These are phyloP conservation scores for Ophioderma brevispina DNA, from an alignment of 35 echinoderm and acorn worm genomes.

Conservation along the genomic window DNA sequence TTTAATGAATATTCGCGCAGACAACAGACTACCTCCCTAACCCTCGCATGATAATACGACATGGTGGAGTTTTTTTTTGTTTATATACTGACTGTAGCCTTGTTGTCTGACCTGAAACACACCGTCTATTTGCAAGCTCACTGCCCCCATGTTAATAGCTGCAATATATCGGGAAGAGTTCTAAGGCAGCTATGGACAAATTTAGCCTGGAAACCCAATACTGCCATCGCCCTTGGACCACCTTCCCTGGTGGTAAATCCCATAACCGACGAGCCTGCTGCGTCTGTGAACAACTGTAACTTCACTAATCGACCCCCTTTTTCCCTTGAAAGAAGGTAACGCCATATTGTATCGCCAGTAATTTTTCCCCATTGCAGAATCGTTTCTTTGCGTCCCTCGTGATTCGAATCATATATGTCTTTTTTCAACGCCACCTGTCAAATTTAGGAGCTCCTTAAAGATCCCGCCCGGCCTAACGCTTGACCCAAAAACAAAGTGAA, in stretches of 20 bases:
- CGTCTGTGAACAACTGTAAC: constrained; percentile 20
- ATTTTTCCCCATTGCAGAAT: no score
- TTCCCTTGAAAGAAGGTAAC: not conserved
- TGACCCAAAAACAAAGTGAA: no score
- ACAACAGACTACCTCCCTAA: not conserved
- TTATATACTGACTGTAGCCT: constrained; percentile 2
- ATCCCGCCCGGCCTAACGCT: no score
- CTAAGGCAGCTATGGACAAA: constrained; percentile 24
- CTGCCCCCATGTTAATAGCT: not conserved
- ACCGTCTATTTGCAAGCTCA: constrained; percentile 8
- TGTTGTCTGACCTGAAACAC: constrained; percentile 8
- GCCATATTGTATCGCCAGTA: no score
- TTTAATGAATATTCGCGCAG: not conserved
- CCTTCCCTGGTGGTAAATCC: constrained; percentile 4
- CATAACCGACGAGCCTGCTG: constrained; percentile 41
- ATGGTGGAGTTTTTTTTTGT: constrained; percentile 11
- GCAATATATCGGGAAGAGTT: constrained; percentile 30
- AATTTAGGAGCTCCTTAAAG: no score
- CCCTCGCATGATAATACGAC: no score
- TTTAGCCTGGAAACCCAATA: not conserved
- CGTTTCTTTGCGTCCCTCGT: no score
- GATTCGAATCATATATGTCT: no score
- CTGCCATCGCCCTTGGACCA: constrained; percentile 48
- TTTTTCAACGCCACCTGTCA: no score
- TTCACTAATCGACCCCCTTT: not conserved